Conservation (phyloP, 2,888 invertebrate species). For the Agrochola lota region DNA sequence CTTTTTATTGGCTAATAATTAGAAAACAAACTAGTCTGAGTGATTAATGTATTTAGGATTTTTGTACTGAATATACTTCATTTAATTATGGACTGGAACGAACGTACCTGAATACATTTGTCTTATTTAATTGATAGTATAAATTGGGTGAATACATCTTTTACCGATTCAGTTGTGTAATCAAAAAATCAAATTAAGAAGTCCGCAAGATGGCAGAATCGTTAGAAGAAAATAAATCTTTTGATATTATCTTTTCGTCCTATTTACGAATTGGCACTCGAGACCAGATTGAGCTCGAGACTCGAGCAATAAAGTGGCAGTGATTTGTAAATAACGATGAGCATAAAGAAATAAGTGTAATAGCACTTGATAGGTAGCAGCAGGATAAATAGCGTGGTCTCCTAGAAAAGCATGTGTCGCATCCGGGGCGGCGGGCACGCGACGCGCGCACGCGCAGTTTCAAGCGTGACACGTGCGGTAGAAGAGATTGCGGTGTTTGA, state of each 20-base stretch:
- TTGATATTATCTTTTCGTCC: conserved; percentile 22
- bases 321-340: conserved; percentile 63
- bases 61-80: background rate
- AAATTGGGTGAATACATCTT: background rate
- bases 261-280: conserved; percentile 24
- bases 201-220: background rate
- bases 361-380: conserved; percentile 58
- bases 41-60: conserved; percentile 7
- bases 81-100: background rate
- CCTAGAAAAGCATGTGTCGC: conserved; percentile 83
- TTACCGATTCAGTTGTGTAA: background rate
- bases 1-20: conserved; percentile 21
- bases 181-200: background rate
- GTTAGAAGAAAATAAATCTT: conserved; percentile 7
- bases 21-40: conserved; percentile 36
- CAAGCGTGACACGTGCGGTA: conserved; percentile 6
- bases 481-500: conserved; percentile 31
- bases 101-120: background rate
- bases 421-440: conserved; percentile 85
- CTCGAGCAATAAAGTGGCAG: conserved; percentile 51
- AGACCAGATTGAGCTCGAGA: conserved; percentile 44
- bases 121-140: background rate
- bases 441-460: conserved; percentile 72
- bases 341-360: conserved; percentile 66
- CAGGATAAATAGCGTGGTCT: conserved; percentile 78